phyloP scores from a whole-genome alignment of 2,797 vertebrate species.

The Dermochelys coriacea region DNA sequence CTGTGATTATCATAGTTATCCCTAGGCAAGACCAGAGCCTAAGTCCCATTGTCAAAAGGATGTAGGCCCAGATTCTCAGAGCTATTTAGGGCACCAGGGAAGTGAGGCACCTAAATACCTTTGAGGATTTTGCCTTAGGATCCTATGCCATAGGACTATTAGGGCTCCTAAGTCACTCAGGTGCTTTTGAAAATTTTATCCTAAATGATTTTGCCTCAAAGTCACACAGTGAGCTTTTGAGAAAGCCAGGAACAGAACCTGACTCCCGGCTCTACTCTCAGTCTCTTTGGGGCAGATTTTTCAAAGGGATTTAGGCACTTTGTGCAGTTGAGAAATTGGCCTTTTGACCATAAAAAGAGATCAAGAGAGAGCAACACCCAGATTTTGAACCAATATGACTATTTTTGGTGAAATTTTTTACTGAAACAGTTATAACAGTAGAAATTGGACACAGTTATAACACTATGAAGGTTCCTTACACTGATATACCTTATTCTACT shows the following conservation, averaged over 20 bases:
- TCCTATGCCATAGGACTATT: not conserved
- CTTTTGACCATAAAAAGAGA: not conserved
- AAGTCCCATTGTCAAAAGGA: not conserved
- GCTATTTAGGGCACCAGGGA: not conserved
- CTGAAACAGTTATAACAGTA: not conserved
- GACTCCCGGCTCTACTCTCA: not conserved
- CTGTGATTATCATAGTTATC: not conserved
- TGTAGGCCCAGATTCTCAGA: not conserved
- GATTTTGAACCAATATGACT: not conserved
- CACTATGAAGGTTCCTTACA: not conserved
- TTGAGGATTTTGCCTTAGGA: not conserved
- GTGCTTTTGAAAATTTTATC: not conserved
- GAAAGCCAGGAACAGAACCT: not conserved
- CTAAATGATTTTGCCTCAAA: not conserved
- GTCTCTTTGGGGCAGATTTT: not conserved
- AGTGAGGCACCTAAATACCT: not conserved
- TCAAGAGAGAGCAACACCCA: not conserved
- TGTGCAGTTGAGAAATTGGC: not conserved
- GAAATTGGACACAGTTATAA: not conserved
- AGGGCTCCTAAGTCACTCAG: not conserved
- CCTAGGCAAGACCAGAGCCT: not conserved
- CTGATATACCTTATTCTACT: not conserved
- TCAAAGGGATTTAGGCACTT: not conserved
- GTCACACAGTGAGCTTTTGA: not conserved
- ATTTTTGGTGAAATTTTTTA: not conserved